Evolutionary conservation across 1,140 invertebrate genomes (phyloP).

Genomic region (Pogonomyrmex californicus): DNA sequence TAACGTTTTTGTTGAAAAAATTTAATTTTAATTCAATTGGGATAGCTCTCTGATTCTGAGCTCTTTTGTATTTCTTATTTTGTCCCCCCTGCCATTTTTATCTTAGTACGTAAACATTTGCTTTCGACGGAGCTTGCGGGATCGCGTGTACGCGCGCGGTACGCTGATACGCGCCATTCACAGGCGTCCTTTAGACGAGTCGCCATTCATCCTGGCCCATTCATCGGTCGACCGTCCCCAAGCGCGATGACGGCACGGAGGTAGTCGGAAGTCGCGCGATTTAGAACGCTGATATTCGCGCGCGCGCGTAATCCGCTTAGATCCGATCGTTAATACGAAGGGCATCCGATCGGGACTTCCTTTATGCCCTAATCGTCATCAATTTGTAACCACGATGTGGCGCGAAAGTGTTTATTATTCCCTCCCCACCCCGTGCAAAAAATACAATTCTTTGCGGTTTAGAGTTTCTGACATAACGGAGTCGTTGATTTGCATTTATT

Average conservation of each 20-base stretch:
- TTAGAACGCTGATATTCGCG: conserved; percentile 59
- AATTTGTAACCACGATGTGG: conserved; percentile 33
- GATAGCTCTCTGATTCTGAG: too few relatives aligned
- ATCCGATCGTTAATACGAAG: conserved; percentile 39
- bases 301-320: conserved; percentile 54
- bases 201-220: conserved; percentile 58
- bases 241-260: conserved; percentile 10
- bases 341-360: conserved; percentile 27
- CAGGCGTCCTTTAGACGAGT: conserved; percentile 55
- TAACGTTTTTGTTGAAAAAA: background rate
- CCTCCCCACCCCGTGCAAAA: background rate
- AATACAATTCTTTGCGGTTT: background rate
- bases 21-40: background rate
- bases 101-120: background rate
- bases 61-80: background rate
- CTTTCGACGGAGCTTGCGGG: background rate
- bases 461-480: background rate
- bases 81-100: background rate
- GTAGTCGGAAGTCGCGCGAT: conserved; percentile 62
- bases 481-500: background rate
- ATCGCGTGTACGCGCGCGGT: conserved; percentile 23
- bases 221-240: conserved; percentile 45
- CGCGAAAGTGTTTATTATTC: background rate
- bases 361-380: conserved; percentile 41
- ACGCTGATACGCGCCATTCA: conserved; percentile 46